Percentiles rank a stretch among this genome's conserved stretches.
These are phyloP conservation scores for Hypselothyrea guttata DNA, from an alignment of 2,888 invertebrate species.

Conservation along the genomic window DNA sequence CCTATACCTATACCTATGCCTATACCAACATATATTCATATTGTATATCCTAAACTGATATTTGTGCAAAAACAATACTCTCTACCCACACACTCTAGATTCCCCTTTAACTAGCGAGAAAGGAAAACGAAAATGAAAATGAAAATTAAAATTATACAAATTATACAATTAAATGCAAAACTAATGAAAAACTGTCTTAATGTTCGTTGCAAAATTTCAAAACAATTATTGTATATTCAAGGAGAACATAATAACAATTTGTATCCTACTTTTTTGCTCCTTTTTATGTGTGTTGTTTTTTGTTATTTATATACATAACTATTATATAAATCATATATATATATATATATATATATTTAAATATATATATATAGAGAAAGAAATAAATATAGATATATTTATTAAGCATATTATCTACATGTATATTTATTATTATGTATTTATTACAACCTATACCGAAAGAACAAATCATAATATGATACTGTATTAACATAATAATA, in stretches of 20 bases:
- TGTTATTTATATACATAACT: conserved; percentile 80
- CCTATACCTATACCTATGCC: conserved; percentile 42
- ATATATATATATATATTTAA: conserved; percentile 41
- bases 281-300: conserved; percentile 79
- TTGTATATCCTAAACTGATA: conserved; percentile 56
- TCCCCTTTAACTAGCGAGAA: conserved; percentile 9
- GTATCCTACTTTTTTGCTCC: conserved; percentile 67
- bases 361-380: conserved; percentile 45
- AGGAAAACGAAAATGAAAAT: conserved; percentile 15
- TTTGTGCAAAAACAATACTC: conserved; percentile 72
- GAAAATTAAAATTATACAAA: conserved; percentile 2
- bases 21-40: conserved; percentile 49
- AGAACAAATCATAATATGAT: conserved; percentile 31
- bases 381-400: conserved; percentile 70
- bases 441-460: conserved; percentile 75
- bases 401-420: conserved; percentile 79
- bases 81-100: conserved; percentile 45
- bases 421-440: conserved; percentile 79
- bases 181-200: conserved; percentile 35
- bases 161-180: conserved; percentile 4
- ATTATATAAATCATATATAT: conserved; percentile 72
- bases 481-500: conserved; percentile 20
- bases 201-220: conserved; percentile 63
- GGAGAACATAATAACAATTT: conserved; percentile 39
- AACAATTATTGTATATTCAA: conserved; percentile 46